Evolutionary conservation across 1,140 invertebrate genomes (phyloP).

Genomic region (Leptonema lineaticorne): DNA sequence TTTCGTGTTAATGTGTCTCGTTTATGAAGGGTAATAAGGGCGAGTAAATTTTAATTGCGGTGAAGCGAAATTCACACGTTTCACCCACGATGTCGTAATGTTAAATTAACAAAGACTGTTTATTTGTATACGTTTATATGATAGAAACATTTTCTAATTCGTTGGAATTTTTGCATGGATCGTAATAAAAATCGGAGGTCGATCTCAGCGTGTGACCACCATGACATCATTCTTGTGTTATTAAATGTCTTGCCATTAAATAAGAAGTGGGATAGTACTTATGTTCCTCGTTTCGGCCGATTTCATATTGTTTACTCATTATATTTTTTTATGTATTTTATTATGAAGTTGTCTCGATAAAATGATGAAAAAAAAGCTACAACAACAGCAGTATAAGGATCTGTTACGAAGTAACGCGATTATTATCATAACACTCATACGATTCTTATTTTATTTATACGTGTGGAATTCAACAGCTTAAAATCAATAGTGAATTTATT

Average conservation of each 20-base stretch:
- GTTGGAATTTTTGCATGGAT: background rate
- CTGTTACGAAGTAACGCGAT: slow-evolving; percentile 6
- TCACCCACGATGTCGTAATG: too few relatives aligned
- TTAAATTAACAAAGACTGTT: too few relatives aligned
- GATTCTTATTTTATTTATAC: background rate
- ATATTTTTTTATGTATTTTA: background rate
- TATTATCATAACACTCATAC: background rate
- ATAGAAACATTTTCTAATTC: background rate
- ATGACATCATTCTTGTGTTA: slow-evolving; percentile 2
- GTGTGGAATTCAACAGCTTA: background rate
- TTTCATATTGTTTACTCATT: background rate
- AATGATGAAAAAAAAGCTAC: background rate
- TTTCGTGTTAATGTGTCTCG: too few relatives aligned
- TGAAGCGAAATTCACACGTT: too few relatives aligned
- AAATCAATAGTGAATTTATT: background rate
- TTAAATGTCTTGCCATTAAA: slow-evolving; percentile 15
- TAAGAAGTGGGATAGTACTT: slow-evolving; percentile 8
- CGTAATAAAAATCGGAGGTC: background rate
- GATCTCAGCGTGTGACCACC: background rate
- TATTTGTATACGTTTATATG: background rate
- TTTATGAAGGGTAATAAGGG: too few relatives aligned
- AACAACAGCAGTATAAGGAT: background rate
- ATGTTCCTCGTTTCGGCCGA: slow-evolving; percentile 11
- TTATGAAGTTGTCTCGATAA: background rate
- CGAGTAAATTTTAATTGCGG: too few relatives aligned